Evolutionary conservation across 2,797 vertebrate genomes (phyloP).

Genomic region (Rhynchotus rufescens): DNA sequence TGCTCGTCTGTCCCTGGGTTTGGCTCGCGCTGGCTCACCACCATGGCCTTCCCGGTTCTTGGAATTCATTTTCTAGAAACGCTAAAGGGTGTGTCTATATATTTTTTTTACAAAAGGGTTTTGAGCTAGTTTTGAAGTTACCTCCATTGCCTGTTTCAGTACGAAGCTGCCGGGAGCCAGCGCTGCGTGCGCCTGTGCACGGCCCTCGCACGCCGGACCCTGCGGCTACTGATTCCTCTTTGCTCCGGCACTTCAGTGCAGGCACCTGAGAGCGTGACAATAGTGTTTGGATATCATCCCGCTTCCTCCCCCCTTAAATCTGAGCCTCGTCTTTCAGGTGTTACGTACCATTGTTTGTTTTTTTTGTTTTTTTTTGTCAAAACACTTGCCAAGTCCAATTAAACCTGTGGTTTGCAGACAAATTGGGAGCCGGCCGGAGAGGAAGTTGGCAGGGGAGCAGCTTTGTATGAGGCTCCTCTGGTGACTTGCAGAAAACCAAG

Average conservation of each 20-base stretch:
- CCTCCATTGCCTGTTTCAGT: background rate
- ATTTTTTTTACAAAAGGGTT: accelerated
- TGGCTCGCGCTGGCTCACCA: background rate
- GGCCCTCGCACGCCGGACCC: background rate
- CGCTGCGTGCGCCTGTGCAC: background rate
- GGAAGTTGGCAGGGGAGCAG: background rate
- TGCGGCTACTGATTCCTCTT: constrained; percentile 60
- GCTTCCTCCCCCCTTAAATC: constrained; percentile 35
- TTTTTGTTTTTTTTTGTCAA: constrained; percentile 60
- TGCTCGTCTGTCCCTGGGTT: background rate
- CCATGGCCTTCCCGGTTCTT: background rate
- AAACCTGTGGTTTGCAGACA: constrained; percentile 68
- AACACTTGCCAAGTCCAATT: constrained; percentile 48
- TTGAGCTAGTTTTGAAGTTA: background rate
- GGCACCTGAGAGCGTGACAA: constrained; percentile 51
- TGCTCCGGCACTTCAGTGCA: background rate
- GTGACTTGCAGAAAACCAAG: background rate
- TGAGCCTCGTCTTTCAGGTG: constrained; percentile 56
- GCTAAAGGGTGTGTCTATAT: background rate
- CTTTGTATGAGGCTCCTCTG: background rate
- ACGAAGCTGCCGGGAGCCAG: background rate
- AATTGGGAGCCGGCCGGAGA: constrained; percentile 57
- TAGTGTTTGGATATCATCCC: constrained; percentile 53
- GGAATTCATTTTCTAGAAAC: background rate
- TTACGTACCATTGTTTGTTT: no score